Evolutionary conservation across 2,797 vertebrate species (phyloP).

Genomic region (Phoeniculus purpureus): DNA sequence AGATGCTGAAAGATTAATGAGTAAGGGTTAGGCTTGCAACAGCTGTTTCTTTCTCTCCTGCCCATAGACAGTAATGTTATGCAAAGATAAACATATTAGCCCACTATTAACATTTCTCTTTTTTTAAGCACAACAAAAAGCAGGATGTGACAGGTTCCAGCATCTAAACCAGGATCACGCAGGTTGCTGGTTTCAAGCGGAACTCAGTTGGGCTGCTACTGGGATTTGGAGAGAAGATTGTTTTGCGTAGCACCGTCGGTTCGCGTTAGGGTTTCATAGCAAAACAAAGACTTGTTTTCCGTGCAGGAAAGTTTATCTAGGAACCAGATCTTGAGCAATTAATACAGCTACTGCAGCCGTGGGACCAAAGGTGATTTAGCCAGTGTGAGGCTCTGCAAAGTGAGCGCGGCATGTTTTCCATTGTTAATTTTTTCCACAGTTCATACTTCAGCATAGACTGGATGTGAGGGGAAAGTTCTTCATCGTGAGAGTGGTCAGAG

Average conservation of each 20-base stretch:
- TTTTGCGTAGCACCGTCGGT: constrained; percentile 11
- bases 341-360: neutral
- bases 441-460: constrained; percentile 44
- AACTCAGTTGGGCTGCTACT: neutral
- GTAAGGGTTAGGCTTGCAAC: constrained; percentile 58
- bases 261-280: constrained; percentile 17
- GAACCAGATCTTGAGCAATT: constrained; percentile 47
- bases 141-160: neutral
- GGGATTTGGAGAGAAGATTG: neutral
- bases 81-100: constrained; percentile 66
- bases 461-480: too few relatives aligned
- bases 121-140: constrained; percentile 14
- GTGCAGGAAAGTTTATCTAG: constrained; percentile 41
- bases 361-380: constrained; percentile 50
- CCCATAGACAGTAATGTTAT: constrained; percentile 42
- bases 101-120: constrained; percentile 57
- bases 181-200: neutral
- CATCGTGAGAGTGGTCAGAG: too few relatives aligned
- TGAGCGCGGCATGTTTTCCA: constrained; percentile 6
- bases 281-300: constrained; percentile 48
- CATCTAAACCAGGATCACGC: neutral
- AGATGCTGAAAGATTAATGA: constrained; percentile 72
- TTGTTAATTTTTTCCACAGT: constrained; percentile 52
- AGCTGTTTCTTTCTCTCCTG: constrained; percentile 66
- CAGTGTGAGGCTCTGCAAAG: constrained; percentile 30